phyloP scores from a whole-genome alignment of 1,140 invertebrate species.

The Varroa destructor region DNA sequence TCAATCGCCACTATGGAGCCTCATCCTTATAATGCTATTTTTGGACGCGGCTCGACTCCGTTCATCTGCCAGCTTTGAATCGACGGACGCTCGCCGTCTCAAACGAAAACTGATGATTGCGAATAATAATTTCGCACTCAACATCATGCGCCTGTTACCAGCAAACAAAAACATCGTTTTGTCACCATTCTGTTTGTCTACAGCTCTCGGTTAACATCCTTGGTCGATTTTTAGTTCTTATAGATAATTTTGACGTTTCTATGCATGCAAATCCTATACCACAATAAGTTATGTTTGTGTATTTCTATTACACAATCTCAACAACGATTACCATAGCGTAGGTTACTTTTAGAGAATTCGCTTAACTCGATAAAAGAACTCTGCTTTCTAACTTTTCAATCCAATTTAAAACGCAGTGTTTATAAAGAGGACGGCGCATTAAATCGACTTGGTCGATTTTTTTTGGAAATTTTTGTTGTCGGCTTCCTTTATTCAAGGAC shows the following conservation, averaged over 20 bases:
- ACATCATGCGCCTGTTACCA: constrained; percentile 12
- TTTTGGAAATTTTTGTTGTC: no score
- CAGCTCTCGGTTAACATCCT: background rate
- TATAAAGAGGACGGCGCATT: no score
- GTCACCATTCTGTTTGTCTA: constrained; percentile 17
- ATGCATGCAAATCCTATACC: background rate
- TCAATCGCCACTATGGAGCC: no score
- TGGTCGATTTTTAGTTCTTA: background rate
- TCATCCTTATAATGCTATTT: no score
- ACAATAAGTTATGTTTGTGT: background rate
- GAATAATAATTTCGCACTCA: constrained; percentile 20
- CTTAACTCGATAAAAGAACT: background rate
- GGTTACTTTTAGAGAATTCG: background rate
- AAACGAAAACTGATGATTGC: constrained; percentile 4
- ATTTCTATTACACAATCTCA: no score
- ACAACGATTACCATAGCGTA: no score
- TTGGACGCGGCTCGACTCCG: no score
- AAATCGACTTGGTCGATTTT: no score
- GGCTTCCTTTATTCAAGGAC: no score
- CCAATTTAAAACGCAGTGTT: no score
- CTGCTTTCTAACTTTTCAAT: background rate
- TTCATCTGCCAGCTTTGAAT: no score
- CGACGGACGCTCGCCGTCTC: constrained; percentile 3
- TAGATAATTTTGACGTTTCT: background rate
- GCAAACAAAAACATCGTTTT: constrained; percentile 16